phyloP scores from a whole-genome alignment of 2,888 invertebrate species.

The Cerastis leucographa region DNA sequence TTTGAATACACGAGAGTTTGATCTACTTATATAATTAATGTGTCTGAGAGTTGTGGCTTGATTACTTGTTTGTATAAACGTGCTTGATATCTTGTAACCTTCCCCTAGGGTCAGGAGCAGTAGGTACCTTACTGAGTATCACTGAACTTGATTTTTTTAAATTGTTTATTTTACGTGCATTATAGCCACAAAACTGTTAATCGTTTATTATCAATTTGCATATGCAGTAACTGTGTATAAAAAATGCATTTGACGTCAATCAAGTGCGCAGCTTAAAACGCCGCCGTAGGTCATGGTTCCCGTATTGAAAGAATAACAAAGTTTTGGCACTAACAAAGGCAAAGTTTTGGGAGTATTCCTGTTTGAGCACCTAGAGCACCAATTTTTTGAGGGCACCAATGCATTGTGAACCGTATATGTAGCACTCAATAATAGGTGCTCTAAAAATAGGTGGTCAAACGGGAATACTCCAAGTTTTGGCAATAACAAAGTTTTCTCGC shows the following conservation, averaged over 20 bases:
- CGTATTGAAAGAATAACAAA: too few species aligned
- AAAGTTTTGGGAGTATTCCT: too few species aligned
- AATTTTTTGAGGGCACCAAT: too few species aligned
- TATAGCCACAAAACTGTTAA: background rate
- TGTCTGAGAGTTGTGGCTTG: constrained; percentile 34
- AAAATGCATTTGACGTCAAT: background rate
- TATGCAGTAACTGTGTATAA: too few species aligned
- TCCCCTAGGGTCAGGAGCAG: constrained; percentile 36
- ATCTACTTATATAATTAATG: constrained; percentile 39
- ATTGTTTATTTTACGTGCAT: background rate
- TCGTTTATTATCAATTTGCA: background rate
- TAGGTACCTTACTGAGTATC: constrained; percentile 13
- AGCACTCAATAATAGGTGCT: too few species aligned
- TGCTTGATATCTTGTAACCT: constrained; percentile 44
- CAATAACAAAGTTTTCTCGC: too few species aligned
- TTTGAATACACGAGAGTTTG: constrained; percentile 7
- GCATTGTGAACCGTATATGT: too few species aligned
- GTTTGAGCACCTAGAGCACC: too few species aligned
- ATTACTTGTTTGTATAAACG: constrained; percentile 60
- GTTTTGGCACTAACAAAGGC: too few species aligned
- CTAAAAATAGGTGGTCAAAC: too few species aligned
- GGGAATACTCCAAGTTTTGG: too few species aligned
- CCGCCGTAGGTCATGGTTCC: background rate
- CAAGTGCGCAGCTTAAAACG: background rate
- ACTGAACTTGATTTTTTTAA: constrained; percentile 22